Conservation (phyloP, 2,888 invertebrate species). For the Microctonus brassicae region DNA sequence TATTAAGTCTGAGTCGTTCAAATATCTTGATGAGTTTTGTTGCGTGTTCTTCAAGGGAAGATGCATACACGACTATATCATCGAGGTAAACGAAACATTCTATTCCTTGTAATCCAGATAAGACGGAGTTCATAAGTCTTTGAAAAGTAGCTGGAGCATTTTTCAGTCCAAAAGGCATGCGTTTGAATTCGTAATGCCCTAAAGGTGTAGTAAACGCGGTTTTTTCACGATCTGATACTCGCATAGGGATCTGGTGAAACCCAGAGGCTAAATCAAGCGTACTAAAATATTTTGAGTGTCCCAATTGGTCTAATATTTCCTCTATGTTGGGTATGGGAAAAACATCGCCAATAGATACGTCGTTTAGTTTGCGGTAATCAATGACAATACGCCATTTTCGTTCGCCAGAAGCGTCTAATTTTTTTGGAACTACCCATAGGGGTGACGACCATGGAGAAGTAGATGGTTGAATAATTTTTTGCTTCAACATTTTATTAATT, state of each 20-base stretch:
- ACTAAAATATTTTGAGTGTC: constrained; percentile 45
- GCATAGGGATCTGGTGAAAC: constrained; percentile 53
- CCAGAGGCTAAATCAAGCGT: constrained; percentile 49
- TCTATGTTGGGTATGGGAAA: too few species aligned
- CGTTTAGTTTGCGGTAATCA: too few species aligned
- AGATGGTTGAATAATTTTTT: too few species aligned
- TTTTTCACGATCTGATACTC: too few species aligned
- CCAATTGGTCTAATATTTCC: constrained; percentile 48
- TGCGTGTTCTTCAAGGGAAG: not conserved
- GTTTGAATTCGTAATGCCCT: constrained; percentile 28
- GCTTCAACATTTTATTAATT: too few species aligned
- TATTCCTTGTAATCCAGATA: constrained; percentile 14
- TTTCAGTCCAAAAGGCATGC: constrained; percentile 39
- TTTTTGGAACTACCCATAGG: too few species aligned
- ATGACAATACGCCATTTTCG: too few species aligned
- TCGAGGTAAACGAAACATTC: constrained; percentile 34
- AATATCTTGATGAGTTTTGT: not conserved
- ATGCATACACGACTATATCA: constrained; percentile 35
- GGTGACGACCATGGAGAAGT: too few species aligned
- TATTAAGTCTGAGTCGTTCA: not conserved
- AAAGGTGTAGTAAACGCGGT: constrained; percentile 22
- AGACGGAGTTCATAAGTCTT: constrained; percentile 29
- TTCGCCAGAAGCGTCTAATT: too few species aligned
- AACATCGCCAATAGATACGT: too few species aligned
- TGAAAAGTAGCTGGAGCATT: constrained; percentile 36